Conservation (phyloP, 2,797 vertebrate species). For the Leucoraja ocellata region DNA sequence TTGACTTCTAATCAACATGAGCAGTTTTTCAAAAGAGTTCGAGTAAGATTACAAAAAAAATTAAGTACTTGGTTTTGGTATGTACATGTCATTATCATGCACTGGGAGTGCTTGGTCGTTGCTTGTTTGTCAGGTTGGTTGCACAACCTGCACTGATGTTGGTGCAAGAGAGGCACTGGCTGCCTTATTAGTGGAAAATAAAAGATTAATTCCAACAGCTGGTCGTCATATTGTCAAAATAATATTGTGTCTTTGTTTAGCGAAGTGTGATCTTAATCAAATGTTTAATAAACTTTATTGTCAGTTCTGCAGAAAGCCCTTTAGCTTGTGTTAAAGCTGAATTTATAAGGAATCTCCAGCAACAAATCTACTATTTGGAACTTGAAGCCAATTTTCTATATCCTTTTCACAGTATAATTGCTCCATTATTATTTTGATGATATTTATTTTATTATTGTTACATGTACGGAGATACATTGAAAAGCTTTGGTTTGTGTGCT, state of each 20-base stretch:
- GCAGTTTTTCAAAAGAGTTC: background rate
- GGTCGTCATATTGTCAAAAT: background rate
- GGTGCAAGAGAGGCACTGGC: background rate
- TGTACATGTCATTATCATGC: background rate
- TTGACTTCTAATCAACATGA: slow-evolving; percentile 6
- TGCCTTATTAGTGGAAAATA: background rate
- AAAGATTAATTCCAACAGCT: background rate
- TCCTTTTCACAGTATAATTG: background rate
- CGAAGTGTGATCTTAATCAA: background rate
- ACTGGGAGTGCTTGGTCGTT: background rate
- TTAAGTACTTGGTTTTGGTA: background rate
- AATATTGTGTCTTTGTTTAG: background rate
- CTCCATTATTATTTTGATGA: too few species aligned
- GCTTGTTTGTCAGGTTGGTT: background rate
- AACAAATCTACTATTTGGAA: slow-evolving; percentile 46
- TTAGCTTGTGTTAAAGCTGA: slow-evolving; percentile 37
- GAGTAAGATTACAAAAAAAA: slow-evolving; percentile 7
- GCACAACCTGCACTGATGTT: background rate
- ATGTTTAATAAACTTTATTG: background rate
- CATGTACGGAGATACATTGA: too few species aligned
- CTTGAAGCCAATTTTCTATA: slow-evolving; percentile 46
- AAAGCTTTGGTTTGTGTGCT: too few species aligned
- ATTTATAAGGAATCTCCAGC: slow-evolving; percentile 44
- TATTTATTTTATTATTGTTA: too few species aligned
- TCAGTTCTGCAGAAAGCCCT: background rate